phyloP scores from a whole-genome alignment of 1,140 invertebrate genomes.

The Sinella curviseta region DNA sequence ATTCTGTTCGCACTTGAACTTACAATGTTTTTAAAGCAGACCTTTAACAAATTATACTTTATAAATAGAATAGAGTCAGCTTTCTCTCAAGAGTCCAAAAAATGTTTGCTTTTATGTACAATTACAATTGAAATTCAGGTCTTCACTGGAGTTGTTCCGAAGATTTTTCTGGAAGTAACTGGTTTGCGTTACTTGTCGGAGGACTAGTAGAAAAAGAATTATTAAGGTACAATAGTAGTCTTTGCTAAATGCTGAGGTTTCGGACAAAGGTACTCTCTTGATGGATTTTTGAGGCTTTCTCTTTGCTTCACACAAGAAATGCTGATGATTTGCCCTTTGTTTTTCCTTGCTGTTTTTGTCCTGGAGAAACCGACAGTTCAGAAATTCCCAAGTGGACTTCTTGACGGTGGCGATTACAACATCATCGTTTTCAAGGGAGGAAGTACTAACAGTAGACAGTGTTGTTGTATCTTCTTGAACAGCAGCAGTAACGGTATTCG shows the following conservation, averaged over 20 bases:
- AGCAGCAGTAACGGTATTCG: not conserved
- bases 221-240: conserved; percentile 3
- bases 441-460: not conserved
- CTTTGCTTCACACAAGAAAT: too few species aligned
- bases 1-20: not conserved
- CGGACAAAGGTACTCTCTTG: not conserved
- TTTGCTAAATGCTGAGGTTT: not conserved
- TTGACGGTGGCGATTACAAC: not conserved
- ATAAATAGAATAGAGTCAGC: not conserved
- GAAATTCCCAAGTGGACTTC: too few species aligned
- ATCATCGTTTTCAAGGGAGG: not conserved
- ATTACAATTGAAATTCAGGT: not conserved
- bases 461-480: not conserved
- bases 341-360: too few species aligned
- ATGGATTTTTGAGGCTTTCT: not conserved
- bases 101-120: not conserved
- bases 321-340: too few species aligned
- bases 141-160: conserved; percentile 12
- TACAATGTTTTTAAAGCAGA: not conserved
- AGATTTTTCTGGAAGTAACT: conserved; percentile 6
- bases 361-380: too few species aligned
- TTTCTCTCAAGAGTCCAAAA: not conserved
- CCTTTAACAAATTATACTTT: not conserved
- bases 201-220: not conserved
- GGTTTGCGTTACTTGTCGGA: conserved; percentile 10